Percentiles rank a stretch among this genome's conserved stretches.
These are phyloP conservation scores for Carapus acus DNA, from an alignment of 2,797 vertebrate genomes.

Conservation along the genomic window DNA sequence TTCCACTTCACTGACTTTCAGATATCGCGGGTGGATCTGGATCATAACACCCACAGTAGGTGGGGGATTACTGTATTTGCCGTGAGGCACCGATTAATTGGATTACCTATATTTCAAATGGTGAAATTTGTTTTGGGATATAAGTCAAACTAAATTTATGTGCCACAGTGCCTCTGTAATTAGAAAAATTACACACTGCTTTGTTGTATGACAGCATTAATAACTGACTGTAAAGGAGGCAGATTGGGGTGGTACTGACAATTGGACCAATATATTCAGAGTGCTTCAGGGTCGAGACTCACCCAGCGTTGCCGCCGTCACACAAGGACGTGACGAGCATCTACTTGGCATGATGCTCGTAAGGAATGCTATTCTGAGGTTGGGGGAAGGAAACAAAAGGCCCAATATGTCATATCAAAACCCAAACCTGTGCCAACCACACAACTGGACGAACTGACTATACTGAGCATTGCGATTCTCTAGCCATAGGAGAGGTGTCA, in stretches of 20 bases:
- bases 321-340: slow-evolving; percentile 82
- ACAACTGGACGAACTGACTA: slow-evolving; percentile 18
- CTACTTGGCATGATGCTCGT: slow-evolving; percentile 98
- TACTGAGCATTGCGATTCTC: slow-evolving; percentile 3
- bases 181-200: too few species aligned
- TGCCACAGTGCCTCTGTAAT: too few species aligned
- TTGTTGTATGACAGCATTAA: too few species aligned
- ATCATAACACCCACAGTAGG: too few species aligned
- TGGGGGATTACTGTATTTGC: too few species aligned
- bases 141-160: too few species aligned
- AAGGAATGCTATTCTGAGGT: slow-evolving; percentile 98
- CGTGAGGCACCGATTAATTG: too few species aligned
- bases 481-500: neutral
- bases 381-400: slow-evolving; percentile 64
- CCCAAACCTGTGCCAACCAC: slow-evolving; percentile 25
- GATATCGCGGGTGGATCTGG: too few species aligned
- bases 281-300: slow-evolving; percentile 67
- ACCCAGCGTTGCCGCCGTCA: slow-evolving; percentile 87
- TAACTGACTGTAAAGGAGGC: slow-evolving; percentile 9
- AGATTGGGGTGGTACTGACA: slow-evolving; percentile 32
- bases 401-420: slow-evolving; percentile 50
- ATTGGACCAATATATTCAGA: slow-evolving; percentile 38
- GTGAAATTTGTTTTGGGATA: too few species aligned
- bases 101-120: too few species aligned
- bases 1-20: too few species aligned